Evolutionary conservation across 2,113 vertebrate genomes (phyloP).

Genomic region (Gambusia affinis): DNA sequence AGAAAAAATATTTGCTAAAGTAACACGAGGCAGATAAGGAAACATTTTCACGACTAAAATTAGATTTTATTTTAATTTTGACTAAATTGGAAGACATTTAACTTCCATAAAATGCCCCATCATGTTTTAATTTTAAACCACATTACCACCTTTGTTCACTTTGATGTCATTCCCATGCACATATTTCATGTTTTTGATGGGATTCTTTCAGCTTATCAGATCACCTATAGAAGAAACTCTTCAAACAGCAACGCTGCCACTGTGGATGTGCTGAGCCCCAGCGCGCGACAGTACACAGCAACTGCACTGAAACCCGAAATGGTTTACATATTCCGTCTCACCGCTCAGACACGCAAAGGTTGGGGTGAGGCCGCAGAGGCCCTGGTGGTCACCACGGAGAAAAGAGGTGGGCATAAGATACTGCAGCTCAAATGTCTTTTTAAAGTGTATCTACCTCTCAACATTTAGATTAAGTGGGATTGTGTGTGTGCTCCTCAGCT

Average conservation of each 20-base stretch:
- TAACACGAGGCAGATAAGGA: constrained; percentile 1
- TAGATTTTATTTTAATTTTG: not conserved
- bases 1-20: constrained; percentile 5
- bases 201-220: constrained; percentile 87
- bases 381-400: constrained; percentile 95
- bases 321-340: constrained; percentile 92
- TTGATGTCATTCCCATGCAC: not conserved
- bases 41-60: not conserved
- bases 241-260: constrained; percentile 82
- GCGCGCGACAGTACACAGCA: constrained; percentile 90
- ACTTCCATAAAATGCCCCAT: not conserved
- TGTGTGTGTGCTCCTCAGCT: constrained; percentile 70
- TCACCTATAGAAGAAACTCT: constrained; percentile 90
- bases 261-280: constrained; percentile 89
- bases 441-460: constrained; percentile 15
- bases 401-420: constrained; percentile 84
- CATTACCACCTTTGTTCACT: not conserved
- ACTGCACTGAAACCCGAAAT: constrained; percentile 87
- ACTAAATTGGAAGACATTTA: not conserved
- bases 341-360: constrained; percentile 95
- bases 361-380: constrained; percentile 96
- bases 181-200: constrained; percentile 8
- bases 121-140: not conserved
- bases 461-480: constrained; percentile 27
- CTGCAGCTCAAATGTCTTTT: constrained; percentile 5